Evolutionary conservation across 2,113 vertebrate genomes (phyloP).

Genomic region (Toxotes chatareus): DNA sequence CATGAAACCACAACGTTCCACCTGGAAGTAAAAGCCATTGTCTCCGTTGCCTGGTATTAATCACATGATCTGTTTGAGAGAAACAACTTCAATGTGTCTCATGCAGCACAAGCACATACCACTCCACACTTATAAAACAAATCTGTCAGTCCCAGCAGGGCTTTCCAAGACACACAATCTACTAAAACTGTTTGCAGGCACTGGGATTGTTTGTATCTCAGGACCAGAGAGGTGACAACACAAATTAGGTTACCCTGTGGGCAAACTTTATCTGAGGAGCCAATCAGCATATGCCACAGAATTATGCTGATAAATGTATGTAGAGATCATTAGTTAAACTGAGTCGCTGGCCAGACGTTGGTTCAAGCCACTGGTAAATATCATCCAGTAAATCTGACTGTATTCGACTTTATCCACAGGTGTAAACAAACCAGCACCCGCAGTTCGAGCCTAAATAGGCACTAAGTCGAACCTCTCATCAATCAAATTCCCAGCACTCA

Average conservation of each 20-base stretch:
- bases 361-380: slow-evolving; percentile 34
- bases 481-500: slow-evolving; percentile 56
- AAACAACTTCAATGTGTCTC: slow-evolving; percentile 45
- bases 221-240: slow-evolving; percentile 42
- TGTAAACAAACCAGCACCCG: slow-evolving; percentile 58
- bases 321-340: slow-evolving; percentile 33
- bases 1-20: slow-evolving; percentile 32
- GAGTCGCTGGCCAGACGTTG: slow-evolving; percentile 18
- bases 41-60: slow-evolving; percentile 39
- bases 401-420: slow-evolving; percentile 50
- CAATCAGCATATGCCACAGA: slow-evolving; percentile 51
- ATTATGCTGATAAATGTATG: slow-evolving; percentile 27
- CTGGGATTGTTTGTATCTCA: slow-evolving; percentile 22
- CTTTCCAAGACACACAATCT: slow-evolving; percentile 45
- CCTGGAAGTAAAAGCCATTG: slow-evolving; percentile 26
- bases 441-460: slow-evolving; percentile 41
- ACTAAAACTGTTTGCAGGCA: slow-evolving; percentile 44
- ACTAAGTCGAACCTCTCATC: slow-evolving; percentile 47
- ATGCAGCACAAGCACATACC: slow-evolving; percentile 54
- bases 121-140: slow-evolving; percentile 59
- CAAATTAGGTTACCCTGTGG: slow-evolving; percentile 32
- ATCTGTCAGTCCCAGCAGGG: slow-evolving; percentile 44
- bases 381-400: slow-evolving; percentile 26
- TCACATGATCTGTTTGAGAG: slow-evolving; percentile 47
- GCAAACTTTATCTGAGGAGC: slow-evolving; percentile 22